Evolutionary conservation across 92 coral and sea anemone genomes (phyloP), one percentile per base, ranked within the genome.

Genomic region (Epizoanthus fatuus): DNA sequence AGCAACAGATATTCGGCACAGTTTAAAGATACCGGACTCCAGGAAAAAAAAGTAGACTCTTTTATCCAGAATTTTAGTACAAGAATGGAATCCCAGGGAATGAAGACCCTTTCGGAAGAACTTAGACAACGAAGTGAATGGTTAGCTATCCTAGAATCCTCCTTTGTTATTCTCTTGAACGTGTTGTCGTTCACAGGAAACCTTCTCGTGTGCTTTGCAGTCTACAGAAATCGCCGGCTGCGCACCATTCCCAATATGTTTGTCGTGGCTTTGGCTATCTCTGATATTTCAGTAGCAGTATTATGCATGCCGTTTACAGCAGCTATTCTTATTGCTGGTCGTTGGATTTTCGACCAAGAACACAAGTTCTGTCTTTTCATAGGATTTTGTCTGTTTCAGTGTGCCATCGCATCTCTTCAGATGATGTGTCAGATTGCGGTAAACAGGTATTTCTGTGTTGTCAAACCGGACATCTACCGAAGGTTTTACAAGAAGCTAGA

Each of bases 401-500:
- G 81, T 32, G 81, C 64, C 0, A 56, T 75, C 25, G 56, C 81
- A 2, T 75, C 67, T 22, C 42, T 75, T 37, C 81, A 75, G 37
- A 75, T 75, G 81, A 32, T 75, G 60, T 75, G 81, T 14, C 81
- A 75, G 58, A 75, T 75, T 51, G 81, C 81, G 12, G 81, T 75
- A 32, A 75, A 75, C 42, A 65, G 81, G 14, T 75, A 75, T 15
- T 57, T 75, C 19, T 75, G 81, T 11, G 81, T 75, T 15, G 81
- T 75, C 17, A 57, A n/a, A 57, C 81, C 81, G 39, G 13, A 3
- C 4, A 17, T 57, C 11, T 75, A 56, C 66, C 81, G 81, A 5
- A 75, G 13, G 17, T 35, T 75, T 37, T 75, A 75, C 67, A 37
- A 52, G 2, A 56, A 66, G n/a, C n/a, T n/a, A n/a, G 59, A 32